Percentiles rank a stretch among this genome's conserved stretches.
phyloP scores from a whole-genome alignment of 92 coral and sea anemone species.

The Actinostola sp. region DNA sequence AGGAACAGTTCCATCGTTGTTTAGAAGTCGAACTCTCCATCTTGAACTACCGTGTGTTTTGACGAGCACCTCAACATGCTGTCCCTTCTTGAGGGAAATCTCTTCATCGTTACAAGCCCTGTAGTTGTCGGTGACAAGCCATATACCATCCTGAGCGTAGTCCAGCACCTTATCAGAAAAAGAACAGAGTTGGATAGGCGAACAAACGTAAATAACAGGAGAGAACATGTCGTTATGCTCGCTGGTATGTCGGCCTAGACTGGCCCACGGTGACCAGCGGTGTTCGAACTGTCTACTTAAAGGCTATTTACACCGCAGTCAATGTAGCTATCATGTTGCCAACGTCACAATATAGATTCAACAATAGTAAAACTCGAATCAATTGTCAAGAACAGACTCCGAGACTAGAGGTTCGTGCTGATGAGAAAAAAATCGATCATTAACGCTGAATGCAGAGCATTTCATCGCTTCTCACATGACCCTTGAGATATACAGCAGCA shows the following conservation, averaged over 20 bases:
- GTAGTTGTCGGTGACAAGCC: constrained; percentile 92
- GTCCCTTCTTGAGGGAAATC: constrained; percentile 94
- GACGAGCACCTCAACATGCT: constrained; percentile 91
- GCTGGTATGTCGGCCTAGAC: not conserved
- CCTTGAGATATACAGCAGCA: too few relatives aligned
- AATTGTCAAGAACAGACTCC: too few relatives aligned
- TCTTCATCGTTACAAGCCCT: constrained; percentile 90
- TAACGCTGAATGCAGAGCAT: too few relatives aligned
- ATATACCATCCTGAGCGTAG: constrained; percentile 67
- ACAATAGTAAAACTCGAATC: too few relatives aligned
- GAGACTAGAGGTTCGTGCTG: too few relatives aligned
- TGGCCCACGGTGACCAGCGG: not conserved
- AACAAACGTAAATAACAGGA: constrained; percentile 60
- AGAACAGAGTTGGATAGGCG: constrained; percentile 76
- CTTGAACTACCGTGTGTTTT: constrained; percentile 88
- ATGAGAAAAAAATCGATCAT: too few relatives aligned
- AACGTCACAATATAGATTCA: too few relatives aligned
- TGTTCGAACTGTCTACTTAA: not conserved
- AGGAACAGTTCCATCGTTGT: constrained; percentile 79
- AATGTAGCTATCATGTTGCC: not conserved
- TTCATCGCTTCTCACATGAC: too few relatives aligned
- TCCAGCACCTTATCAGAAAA: constrained; percentile 80
- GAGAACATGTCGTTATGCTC: constrained; percentile 25
- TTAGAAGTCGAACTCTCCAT: constrained; percentile 87
- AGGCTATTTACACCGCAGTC: constrained; percentile 1